Evolutionary conservation across 2,113 vertebrate genomes (phyloP), one percentile per base, ranked within the genome.

Genomic region (Cichladusa arquata): DNA sequence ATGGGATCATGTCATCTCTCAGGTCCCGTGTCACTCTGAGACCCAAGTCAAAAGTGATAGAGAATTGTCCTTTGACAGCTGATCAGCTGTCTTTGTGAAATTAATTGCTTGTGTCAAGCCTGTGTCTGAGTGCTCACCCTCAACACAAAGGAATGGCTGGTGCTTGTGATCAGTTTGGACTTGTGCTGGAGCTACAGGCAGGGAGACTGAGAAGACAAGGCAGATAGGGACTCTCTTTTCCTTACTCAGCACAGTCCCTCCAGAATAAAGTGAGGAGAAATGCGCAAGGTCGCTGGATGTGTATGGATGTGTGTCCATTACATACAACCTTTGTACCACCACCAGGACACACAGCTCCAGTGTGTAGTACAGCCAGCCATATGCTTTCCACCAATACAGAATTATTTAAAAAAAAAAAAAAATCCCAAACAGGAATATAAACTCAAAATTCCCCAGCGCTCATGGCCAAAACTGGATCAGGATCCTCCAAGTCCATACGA

Each of bases 81-180:
- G 29, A 93, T 92, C 9, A 0, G 34, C 61, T 74, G 58, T 72
- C 91, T 86, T 69, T 44, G 33, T 90, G 72, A 95, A 95, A 94
- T 81, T 70, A 90, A 86, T 48, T 78, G 38, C 15, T 89, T 87
- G 54, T 91, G 92, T 88, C 86, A 94, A 95, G 60, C 19, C 67
- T 29, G 14, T 18, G 42, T 74, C 84, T 60, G 61, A 91, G 40
- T 54, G 31, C 34, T 84, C 50, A 40, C 25, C 33, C 81, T 80
- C 80, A 84, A 73, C 60, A 92, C 85, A 94, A 88, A 88, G 29
- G 60, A 74, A 86, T 67, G 74, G 64, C 66, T 48, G 65, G 47
- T 88, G 80, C n/a, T 66, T 90, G 48, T 3, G 2, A 61, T 76
- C 57, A 14, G 19, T 85, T 56, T 53, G 67, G 64, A 60, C 71